phyloP scores from a whole-genome alignment of 2,113 vertebrate species.

The Capra hircus region DNA sequence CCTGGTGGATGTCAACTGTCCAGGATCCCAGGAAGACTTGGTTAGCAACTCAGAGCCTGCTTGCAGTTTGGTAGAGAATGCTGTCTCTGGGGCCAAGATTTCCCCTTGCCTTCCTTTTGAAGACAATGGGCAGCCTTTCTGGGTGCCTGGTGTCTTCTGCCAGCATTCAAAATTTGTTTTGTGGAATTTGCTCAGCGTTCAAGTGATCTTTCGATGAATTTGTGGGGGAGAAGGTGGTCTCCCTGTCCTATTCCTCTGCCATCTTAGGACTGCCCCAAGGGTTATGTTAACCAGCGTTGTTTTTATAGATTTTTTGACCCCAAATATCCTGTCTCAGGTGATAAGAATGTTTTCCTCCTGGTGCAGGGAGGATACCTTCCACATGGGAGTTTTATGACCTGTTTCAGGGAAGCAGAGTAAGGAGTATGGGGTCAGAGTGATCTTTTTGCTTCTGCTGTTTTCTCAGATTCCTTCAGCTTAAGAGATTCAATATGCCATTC shows the following conservation, averaged over 20 bases:
- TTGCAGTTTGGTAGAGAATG: no score
- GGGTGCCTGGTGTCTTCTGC: neutral
- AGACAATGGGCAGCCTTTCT: neutral
- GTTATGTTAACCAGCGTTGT: neutral
- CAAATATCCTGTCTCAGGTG: neutral
- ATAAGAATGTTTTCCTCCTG: neutral
- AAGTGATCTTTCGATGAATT: neutral
- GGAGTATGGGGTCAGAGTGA: neutral
- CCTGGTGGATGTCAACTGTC: no score
- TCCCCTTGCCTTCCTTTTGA: neutral
- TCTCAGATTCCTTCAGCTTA: neutral
- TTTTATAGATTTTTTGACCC: neutral
- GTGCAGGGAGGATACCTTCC: neutral
- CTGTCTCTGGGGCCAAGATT: no score
- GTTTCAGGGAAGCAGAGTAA: neutral
- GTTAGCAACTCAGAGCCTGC: no score
- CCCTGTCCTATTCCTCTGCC: neutral
- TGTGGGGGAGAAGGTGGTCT: neutral
- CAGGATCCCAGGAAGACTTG: no score
- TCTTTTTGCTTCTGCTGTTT: neutral
- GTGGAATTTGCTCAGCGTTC: neutral
- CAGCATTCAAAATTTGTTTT: neutral
- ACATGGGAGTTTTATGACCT: neutral
- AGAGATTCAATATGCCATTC: neutral
- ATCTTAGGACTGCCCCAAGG: neutral